These are phyloP conservation scores for Nephrotoma appendiculata DNA, from an alignment of 2,888 invertebrate genomes.

Conservation along the genomic window DNA sequence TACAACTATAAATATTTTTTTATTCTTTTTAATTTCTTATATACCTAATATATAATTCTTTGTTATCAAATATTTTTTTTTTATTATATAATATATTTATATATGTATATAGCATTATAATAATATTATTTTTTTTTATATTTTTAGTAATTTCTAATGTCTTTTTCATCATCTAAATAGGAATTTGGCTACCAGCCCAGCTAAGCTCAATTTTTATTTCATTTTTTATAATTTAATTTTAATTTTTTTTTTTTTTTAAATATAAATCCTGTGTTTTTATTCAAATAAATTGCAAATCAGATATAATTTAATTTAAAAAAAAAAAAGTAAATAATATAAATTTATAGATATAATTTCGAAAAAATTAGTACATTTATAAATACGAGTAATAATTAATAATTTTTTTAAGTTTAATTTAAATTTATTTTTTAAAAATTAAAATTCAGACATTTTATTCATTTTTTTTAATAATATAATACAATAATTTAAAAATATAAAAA, in stretches of 20 bases:
- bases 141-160: conserved; percentile 4
- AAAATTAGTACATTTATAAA: neutral
- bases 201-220: conserved; percentile 4
- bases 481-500: neutral
- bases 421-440: neutral
- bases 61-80: conserved; percentile 1
- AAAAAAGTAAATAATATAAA: neutral
- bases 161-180: conserved; percentile 5
- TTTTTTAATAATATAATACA: neutral
- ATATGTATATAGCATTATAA: neutral
- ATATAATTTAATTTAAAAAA: neutral
- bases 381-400: neutral
- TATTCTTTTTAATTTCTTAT: neutral
- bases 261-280: neutral
- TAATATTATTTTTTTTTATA: neutral
- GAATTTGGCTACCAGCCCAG: conserved; percentile 6
- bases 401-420: neutral
- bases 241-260: neutral
- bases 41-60: neutral
- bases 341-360: neutral
- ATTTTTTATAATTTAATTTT: neutral
- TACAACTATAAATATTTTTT: neutral
- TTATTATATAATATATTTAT: neutral
- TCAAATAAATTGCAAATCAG: neutral
- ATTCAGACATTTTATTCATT: neutral